Evolutionary conservation across 2,113 vertebrate genomes (phyloP), one percentile per base, ranked within the genome.

Genomic region (Lampris incognitus): DNA sequence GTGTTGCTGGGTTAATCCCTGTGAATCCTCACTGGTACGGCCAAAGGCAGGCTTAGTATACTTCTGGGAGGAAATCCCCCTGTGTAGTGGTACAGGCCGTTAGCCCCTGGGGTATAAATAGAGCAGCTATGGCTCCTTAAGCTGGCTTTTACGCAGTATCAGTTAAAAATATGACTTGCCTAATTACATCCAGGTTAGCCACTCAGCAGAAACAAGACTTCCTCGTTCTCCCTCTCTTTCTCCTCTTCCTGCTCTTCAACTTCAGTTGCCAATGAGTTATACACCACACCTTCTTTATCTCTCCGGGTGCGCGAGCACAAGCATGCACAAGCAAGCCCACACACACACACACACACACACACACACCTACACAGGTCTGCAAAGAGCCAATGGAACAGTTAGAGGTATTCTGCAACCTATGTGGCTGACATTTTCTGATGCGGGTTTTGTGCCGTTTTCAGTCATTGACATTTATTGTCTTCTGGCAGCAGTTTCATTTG

Each of bases 131-230:
- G 86, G 82, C 90, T 91, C 74, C 88, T 89, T 93, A 93, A 94
- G 90, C 85, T 91, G 90, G 86, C 90, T 93, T 94, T 93, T 90
- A 92, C 86, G 88, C 91, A 92, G 84, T 91, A 93, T 92, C 89
- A 89, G 90, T 94, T 94, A 93, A 94, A 94, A 93, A 94, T 93
- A 94, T 94, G 89, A 90, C 91, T 89, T 63, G 73, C 79, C 91
- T 93, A 92, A 93, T 93, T 92, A 87, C 88, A 87, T 76, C 78
- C 87, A 84, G 87, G 88, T 90, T 88, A 89, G 76, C 74, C 77
- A 85, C 86, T 89, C 84, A 82, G 87, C 85, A 89, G 77, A 87
- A 87, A 77, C 68, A 88, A 86, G 88, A 82, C 84, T 52, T 65
- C 78, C 69, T 80, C 58, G 81, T 42, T 74, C 72, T 72, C 51